phyloP scores from a whole-genome alignment of 2,888 invertebrate genomes.

The Athalia circularis region DNA sequence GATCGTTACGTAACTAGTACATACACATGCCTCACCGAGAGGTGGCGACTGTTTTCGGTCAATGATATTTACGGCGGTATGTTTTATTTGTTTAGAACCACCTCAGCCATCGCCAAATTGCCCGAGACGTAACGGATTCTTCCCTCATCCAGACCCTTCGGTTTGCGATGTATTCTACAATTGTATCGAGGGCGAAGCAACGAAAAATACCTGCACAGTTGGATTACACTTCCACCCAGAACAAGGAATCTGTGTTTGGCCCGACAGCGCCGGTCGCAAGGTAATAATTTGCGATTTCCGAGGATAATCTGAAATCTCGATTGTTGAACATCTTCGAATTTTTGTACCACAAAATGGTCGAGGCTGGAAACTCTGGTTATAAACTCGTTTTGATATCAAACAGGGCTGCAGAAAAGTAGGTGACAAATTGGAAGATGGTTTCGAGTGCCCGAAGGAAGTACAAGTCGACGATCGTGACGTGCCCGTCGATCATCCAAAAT shows the following conservation, averaged over 20 bases:
- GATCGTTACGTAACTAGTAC: background rate
- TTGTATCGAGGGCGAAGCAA: conserved; percentile 90
- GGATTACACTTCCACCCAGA: conserved; percentile 94
- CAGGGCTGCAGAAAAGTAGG: conserved; percentile 70
- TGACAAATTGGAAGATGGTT: conserved; percentile 86
- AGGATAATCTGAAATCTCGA: background rate
- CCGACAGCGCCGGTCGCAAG: conserved; percentile 85
- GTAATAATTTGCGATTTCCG: conserved; percentile 79
- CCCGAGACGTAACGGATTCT: conserved; percentile 92
- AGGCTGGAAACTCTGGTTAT: background rate
- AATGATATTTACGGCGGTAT: background rate
- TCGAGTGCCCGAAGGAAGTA: conserved; percentile 86
- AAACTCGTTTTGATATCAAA: conserved; percentile 19
- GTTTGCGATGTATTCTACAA: conserved; percentile 92
- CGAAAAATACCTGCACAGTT: conserved; percentile 88
- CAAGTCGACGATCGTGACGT: conserved; percentile 82
- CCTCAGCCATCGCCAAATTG: conserved; percentile 84
- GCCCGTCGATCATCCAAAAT: conserved; percentile 88
- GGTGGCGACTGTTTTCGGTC: background rate
- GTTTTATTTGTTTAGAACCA: conserved; percentile 78
- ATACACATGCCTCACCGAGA: too few relatives aligned
- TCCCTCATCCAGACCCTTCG: conserved; percentile 88
- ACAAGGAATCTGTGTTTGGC: conserved; percentile 94
- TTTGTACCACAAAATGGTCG: background rate
- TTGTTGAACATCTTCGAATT: conserved; percentile 51